Evolutionary conservation across 37 sponge, comb jelly and placozoan species (phyloP), one percentile per base, ranked within the genome.

Genomic region (Diacarnus erythraeanus): DNA sequence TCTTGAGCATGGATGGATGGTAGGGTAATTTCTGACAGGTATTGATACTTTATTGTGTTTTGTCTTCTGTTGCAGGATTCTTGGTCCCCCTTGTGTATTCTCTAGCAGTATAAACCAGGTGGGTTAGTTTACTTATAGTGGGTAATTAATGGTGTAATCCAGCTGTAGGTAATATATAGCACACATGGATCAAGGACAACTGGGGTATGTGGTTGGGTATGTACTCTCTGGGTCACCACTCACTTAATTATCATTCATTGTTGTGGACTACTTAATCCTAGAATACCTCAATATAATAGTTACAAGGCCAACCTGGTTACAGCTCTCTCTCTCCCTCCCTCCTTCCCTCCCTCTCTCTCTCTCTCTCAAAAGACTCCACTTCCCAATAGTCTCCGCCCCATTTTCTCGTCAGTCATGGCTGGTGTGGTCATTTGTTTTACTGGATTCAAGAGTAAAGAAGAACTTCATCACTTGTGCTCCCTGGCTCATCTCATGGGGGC

Each of bases 401-500:
- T 82, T 6, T 94, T 78, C 70, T 92, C 80, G 1, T 56, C 57
- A 42, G 60, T 76, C 36, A 91, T 94, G 95, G 80, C 81, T 34
- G 89, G 83, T 43, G 35, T 60, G 47, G 76, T 84, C 36, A 59
- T 92, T 37, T 94, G 95, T 74, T 87, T 94, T 73, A 94, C 93
- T 79, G 95, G 95, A 22, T 94, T 94, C 80, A 91, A 84, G 61
- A 84, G 86, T 34, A 87, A 80, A 30, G 83, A 84, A 20, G 75
- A 61, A 20, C 64, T 88, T 71, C 83, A 82, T 30, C 39, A 65
- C 21, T 72, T 94, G 39, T 88, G 91, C 65, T 59, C 77, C 59
- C 37, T 80, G 41, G 91, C 94, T 1, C 97, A 96, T 70, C 72
- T 80, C 63, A 87, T 96, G 92, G 97, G 97, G 6, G 97, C 91